These are phyloP conservation scores for Cryptocephalus primarius DNA, from an alignment of 2,888 invertebrate genomes.

Conservation along the genomic window DNA sequence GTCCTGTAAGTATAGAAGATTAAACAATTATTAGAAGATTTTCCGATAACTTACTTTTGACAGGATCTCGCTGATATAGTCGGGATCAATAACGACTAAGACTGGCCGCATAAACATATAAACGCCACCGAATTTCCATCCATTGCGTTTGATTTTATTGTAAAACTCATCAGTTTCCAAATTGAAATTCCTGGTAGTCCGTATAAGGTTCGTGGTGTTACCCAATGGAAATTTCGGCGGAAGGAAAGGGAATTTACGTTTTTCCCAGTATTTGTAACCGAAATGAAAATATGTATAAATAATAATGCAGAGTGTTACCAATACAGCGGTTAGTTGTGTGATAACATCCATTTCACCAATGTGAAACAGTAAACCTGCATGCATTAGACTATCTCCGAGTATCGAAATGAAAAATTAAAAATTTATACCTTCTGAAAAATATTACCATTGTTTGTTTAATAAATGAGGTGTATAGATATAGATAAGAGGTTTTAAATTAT, in stretches of 20 bases:
- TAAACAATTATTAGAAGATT: no score
- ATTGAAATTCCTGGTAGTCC: conserved; percentile 3
- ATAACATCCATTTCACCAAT: no score
- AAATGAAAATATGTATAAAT: not conserved
- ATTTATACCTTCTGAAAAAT: no score
- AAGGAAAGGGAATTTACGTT: conserved; percentile 14
- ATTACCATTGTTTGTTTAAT: no score
- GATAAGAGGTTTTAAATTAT: no score
- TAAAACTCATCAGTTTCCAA: conserved; percentile 10
- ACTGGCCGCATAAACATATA: conserved; percentile 13
- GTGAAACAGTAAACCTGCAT: no score
- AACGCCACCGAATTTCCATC: conserved; percentile 11
- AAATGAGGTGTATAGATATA: no score
- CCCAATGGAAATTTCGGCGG: conserved; percentile 23
- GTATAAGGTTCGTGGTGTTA: conserved; percentile 10
- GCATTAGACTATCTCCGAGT: no score
- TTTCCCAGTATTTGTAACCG: conserved; percentile 17
- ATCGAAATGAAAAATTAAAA: no score
- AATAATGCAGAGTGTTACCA: not conserved
- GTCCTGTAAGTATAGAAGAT: no score
- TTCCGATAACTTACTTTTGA: conserved; percentile 17
- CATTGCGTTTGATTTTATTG: conserved; percentile 8
- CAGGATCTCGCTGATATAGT: conserved; percentile 17
- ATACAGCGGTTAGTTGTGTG: no score
- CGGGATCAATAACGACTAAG: conserved; percentile 18